Conservation (phyloP, 2,888 invertebrate species). For the Oscheius onirici region DNA sequence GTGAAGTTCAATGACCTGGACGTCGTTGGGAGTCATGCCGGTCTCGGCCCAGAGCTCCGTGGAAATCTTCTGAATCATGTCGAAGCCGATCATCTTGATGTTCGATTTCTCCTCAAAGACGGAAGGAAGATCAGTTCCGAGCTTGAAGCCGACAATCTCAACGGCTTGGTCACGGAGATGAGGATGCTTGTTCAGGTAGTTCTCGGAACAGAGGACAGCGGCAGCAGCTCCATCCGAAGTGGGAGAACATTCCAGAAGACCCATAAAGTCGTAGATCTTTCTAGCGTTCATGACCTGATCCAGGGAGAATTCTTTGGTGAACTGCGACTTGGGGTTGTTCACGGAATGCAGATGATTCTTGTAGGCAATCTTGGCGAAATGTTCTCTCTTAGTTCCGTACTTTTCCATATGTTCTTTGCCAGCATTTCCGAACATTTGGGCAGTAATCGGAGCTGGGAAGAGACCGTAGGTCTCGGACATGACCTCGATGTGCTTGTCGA, state of each 20-base stretch:
- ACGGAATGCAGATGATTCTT: constrained; percentile 97
- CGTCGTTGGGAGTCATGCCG: constrained; percentile 74
- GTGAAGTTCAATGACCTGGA: constrained; percentile 84
- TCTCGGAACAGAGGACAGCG: constrained; percentile 88
- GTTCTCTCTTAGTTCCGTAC: constrained; percentile 88
- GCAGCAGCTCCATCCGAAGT: constrained; percentile 98
- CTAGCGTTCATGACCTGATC: constrained; percentile 89
- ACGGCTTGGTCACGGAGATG: constrained; percentile 87
- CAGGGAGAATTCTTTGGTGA: constrained; percentile 87
- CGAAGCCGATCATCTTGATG: constrained; percentile 77
- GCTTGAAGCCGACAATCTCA: constrained; percentile 95
- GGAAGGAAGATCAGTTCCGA: constrained; percentile 89
- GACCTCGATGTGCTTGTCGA: constrained; percentile 75
- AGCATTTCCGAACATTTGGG: constrained; percentile 96
- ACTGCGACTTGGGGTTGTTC: constrained; percentile 96
- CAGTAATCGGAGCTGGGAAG: constrained; percentile 85
- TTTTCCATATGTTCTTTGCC: constrained; percentile 93
- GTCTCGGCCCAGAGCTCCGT: constrained; percentile 82
- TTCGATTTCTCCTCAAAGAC: constrained; percentile 84
- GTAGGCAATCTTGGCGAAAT: constrained; percentile 95
- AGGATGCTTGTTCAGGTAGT: constrained; percentile 82
- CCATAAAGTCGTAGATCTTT: constrained; percentile 88
- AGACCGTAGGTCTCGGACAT: constrained; percentile 87
- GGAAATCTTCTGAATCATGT: constrained; percentile 74
- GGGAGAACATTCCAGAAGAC: constrained; percentile 92